phyloP scores from a whole-genome alignment of 2,797 vertebrate species.

The Myioborus miniatus region DNA sequence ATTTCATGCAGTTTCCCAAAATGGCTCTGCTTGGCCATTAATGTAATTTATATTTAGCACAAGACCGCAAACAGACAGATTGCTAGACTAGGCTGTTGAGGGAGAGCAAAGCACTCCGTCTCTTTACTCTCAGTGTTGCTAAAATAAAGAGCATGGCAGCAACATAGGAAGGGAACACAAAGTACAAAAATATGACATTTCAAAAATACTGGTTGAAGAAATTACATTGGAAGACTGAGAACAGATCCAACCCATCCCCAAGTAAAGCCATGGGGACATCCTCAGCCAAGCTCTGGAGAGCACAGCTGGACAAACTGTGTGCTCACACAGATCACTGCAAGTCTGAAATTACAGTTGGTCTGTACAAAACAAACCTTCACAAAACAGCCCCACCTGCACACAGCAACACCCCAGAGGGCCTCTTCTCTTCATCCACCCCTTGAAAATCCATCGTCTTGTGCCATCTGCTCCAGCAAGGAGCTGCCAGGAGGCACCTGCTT shows the following conservation, averaged over 20 bases:
- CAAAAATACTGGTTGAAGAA: neutral
- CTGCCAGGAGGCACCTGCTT: neutral
- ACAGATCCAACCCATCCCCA: neutral
- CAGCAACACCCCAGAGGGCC: neutral
- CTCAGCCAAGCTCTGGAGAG: neutral
- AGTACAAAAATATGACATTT: neutral
- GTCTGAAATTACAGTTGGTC: neutral
- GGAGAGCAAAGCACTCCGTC: neutral
- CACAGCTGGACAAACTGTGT: rapidly evolving
- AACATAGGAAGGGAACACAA: neutral
- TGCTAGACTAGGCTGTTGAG: neutral
- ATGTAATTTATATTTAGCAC: slow-evolving; percentile 52
- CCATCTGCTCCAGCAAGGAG: neutral
- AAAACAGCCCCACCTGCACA: neutral
- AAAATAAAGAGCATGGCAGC: neutral
- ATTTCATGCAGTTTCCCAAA: slow-evolving; percentile 38
- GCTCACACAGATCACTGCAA: neutral
- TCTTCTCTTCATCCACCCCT: neutral
- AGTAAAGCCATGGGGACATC: neutral
- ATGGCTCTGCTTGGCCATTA: slow-evolving; percentile 42
- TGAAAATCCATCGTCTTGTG: rapidly evolving
- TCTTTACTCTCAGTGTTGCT: neutral
- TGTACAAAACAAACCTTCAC: neutral
- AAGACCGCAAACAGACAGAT: slow-evolving; percentile 41
- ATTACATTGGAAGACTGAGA: neutral